Evolutionary conservation across 2,113 vertebrate species (phyloP), one percentile per base, ranked within the genome.

Genomic region (Haliaeetus leucogaster): DNA sequence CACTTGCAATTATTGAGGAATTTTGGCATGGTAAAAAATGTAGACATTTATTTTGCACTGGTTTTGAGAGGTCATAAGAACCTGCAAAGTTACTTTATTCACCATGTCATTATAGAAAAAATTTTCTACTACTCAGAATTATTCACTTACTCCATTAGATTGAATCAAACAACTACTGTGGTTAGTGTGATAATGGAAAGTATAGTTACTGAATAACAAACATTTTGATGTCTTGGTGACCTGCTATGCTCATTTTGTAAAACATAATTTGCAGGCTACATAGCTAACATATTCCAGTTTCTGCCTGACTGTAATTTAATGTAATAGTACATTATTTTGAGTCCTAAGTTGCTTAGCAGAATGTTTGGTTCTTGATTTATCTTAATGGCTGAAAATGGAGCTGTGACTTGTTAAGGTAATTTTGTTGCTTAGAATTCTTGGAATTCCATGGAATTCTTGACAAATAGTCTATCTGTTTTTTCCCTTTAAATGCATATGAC

Each of bases 281-380:
- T 40, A 93, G 90, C 34, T 89, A 97, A 96, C 79, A 50, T 92
- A 97, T 95, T 96, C 95, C 89, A 88, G 71, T 96, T 97, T 92
- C 95, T 97, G 82, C 87, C 86, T 96, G 83, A 68, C 85, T 91
- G 83, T 92, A 93, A 74, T 95, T 95, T 95, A 85, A 95, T 93
- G 86, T 89, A 97, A 95, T 86, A 94, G 76, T 84, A 94, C 82
- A 95, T 95, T 97, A 95, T 95, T 97, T 93, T 96, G 45, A 77
- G 88, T 47, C 59, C 66, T 86, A 81, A 91, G 55, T 93, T 96
- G 86, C 94, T 97, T 93, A 97, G 93, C 85, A 93, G 95, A 97
- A 93, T 90, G 87, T 96, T 92, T 96, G 80, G 55, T 91, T 97
- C 91, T 86, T 95, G 90, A 95, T 96, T 96, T 95, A 79, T 87